Conservation (phyloP, 2,797 vertebrate genomes). For the Coilia nasus region DNA sequence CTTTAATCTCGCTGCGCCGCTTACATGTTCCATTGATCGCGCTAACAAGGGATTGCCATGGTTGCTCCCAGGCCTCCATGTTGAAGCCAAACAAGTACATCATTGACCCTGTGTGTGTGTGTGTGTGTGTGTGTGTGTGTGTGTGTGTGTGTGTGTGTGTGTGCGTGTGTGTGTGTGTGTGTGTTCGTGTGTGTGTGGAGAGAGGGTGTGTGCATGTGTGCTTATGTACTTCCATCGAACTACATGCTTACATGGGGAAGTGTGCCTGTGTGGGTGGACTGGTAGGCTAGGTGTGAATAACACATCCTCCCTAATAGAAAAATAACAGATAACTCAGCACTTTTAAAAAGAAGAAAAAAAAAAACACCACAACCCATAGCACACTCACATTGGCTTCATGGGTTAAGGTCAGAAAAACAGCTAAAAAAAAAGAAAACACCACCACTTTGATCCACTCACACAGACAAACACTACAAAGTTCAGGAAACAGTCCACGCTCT, state of each 20-base stretch:
- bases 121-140: not conserved
- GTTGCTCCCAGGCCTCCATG: not conserved
- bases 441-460: not conserved
- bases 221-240: no score
- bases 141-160: not conserved
- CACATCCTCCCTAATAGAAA: no score
- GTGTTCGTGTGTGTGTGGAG: not conserved
- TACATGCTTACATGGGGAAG: no score
- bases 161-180: not conserved
- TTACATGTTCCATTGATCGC: constrained; percentile 35
- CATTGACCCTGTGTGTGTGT: constrained; percentile 7
- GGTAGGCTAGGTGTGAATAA: no score
- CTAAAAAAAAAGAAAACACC: not conserved
- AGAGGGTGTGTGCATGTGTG: not conserved
- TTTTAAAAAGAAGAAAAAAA: no score
- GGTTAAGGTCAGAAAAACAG: not conserved
- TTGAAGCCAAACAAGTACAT: not conserved
- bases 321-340: no score
- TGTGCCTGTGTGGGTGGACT: no score
- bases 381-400: no score
- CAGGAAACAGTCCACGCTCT: not conserved
- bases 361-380: no score
- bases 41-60: constrained; percentile 23
- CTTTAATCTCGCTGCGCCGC: constrained; percentile 33
- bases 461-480: not conserved